Evolutionary conservation across 2,888 invertebrate genomes (phyloP).

Genomic region (Drosophila borborema): DNA sequence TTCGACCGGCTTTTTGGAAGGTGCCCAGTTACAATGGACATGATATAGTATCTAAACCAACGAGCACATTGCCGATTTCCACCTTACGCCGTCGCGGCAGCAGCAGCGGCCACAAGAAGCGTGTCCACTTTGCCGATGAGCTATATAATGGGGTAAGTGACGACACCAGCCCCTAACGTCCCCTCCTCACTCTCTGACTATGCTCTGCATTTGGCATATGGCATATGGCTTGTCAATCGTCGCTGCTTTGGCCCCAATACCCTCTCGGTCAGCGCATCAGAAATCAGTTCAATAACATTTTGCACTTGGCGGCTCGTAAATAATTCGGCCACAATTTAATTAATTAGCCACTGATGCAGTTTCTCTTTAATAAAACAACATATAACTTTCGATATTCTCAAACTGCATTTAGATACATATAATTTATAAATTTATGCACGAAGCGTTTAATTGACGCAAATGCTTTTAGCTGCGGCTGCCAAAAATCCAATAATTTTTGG

Average conservation of each 20-base stretch:
- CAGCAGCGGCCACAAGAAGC: constrained; percentile 81
- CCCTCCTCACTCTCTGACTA: background rate
- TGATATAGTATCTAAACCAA: constrained; percentile 14
- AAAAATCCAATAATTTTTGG: constrained; percentile 25
- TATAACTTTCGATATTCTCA: constrained; percentile 36
- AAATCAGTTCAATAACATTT: constrained; percentile 81
- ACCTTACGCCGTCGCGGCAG: constrained; percentile 61
- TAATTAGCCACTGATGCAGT: constrained; percentile 73
- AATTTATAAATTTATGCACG: constrained; percentile 22
- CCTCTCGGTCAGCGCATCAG: constrained; percentile 43
- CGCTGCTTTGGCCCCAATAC: constrained; percentile 68
- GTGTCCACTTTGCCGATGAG: constrained; percentile 85
- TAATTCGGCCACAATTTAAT: constrained; percentile 73
- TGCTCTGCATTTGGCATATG: constrained; percentile 10
- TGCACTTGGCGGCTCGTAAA: constrained; percentile 71
- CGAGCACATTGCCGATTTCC: constrained; percentile 28
- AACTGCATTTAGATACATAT: constrained; percentile 20
- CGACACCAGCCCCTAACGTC: background rate
- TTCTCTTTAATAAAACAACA: constrained; percentile 30
- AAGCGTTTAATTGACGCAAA: constrained; percentile 48
- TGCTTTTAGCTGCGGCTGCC: constrained; percentile 27
- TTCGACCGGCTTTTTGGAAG: constrained; percentile 83
- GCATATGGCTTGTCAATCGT: constrained; percentile 68
- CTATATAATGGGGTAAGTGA: constrained; percentile 65
- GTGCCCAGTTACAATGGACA: constrained; percentile 59